Conservation (phyloP, 2,888 invertebrate genomes). For the Mimumesa dahlbomi region DNA sequence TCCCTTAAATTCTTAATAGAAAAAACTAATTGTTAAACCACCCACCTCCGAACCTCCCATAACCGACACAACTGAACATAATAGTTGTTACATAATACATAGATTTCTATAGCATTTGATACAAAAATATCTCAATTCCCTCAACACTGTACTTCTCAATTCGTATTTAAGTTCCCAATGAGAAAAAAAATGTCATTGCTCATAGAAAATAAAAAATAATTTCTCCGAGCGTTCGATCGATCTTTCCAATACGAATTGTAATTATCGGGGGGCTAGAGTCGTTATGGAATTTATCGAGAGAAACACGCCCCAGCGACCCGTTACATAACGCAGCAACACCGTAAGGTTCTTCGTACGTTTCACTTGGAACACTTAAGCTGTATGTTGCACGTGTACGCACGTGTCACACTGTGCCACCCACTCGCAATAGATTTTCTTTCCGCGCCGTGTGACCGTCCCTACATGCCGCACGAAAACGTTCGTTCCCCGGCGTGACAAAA, state of each 20-base stretch:
- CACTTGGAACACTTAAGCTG: slow-evolving; percentile 20
- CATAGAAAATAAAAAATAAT: too few species aligned
- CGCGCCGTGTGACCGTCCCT: neutral
- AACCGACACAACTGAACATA: too few species aligned
- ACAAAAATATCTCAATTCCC: too few species aligned
- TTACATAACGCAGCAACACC: slow-evolving; percentile 66
- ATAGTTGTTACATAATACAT: too few species aligned
- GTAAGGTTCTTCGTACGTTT: slow-evolving; percentile 46
- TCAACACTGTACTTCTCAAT: too few species aligned
- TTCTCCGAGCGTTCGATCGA: slow-evolving; percentile 25
- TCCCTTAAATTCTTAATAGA: too few species aligned
- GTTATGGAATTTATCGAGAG: slow-evolving; percentile 73
- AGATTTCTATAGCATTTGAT: too few species aligned
- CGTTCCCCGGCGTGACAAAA: neutral
- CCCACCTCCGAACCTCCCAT: too few species aligned
- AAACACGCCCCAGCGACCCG: slow-evolving; percentile 64
- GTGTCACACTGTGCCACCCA: slow-evolving; percentile 34
- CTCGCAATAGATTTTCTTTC: slow-evolving; percentile 28
- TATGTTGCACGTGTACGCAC: slow-evolving; percentile 35
- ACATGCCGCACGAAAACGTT: neutral
- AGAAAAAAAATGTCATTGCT: too few species aligned
- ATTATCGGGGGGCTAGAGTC: slow-evolving; percentile 68
- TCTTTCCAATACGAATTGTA: slow-evolving; percentile 55
- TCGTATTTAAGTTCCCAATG: too few species aligned
- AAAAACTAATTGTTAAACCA: too few species aligned